A percentile compares a stretch with the other conserved stretches of the same genome.
phyloP scores from a whole-genome alignment of 2,888 invertebrate species.

The Leptopilina drosophilae region DNA sequence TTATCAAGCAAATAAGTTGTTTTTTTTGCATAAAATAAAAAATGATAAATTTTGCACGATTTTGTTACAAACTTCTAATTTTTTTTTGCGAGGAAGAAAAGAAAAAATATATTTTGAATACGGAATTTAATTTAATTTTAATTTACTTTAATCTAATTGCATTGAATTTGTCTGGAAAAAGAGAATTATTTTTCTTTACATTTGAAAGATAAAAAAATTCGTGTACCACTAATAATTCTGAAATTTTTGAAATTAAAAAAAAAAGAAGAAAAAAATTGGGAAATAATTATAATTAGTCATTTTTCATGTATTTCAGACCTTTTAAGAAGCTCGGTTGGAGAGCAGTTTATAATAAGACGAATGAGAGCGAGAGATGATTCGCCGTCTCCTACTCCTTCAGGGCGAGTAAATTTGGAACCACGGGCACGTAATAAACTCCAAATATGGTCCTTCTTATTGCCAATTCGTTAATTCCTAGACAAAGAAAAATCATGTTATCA shows the following conservation, averaged over 20 bases:
- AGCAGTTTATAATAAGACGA: slow-evolving; percentile 36
- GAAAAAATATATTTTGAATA: no score
- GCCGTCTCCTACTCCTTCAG: slow-evolving; percentile 34
- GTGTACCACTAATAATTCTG: not conserved
- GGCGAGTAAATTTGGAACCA: slow-evolving; percentile 36
- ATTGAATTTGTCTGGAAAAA: no score
- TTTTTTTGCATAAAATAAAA: no score
- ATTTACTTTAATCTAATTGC: no score
- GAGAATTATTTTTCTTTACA: not conserved
- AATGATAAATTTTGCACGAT: no score
- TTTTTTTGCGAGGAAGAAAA: no score
- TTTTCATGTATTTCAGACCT: slow-evolving; percentile 5
- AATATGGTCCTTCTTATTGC: slow-evolving; percentile 16
- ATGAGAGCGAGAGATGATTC: slow-evolving; percentile 35
- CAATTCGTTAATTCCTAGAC: not conserved
- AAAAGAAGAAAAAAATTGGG: not conserved
- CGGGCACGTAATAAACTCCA: slow-evolving; percentile 23
- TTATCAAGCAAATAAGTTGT: no score
- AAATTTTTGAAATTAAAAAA: not conserved
- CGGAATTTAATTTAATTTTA: no score
- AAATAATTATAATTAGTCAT: slow-evolving; percentile 23
- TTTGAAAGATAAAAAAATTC: not conserved
- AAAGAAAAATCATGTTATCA: not conserved
- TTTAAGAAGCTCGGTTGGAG: slow-evolving; percentile 16
- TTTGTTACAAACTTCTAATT: no score